These are phyloP conservation scores for Ephialtes manifestator DNA, from an alignment of 2,888 invertebrate genomes.

Conservation along the genomic window DNA sequence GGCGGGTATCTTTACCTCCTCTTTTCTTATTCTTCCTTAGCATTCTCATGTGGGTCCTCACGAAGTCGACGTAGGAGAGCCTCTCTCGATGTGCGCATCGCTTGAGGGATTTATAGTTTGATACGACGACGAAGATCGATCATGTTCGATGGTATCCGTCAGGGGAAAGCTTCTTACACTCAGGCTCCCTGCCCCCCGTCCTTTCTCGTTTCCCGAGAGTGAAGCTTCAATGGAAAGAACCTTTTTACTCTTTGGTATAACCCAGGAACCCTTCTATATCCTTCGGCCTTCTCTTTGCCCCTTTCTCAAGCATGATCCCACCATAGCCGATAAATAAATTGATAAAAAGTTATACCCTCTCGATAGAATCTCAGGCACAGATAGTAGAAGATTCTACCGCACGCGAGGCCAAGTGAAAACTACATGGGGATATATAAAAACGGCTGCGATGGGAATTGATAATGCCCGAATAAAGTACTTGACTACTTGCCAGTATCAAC, in stretches of 20 bases:
- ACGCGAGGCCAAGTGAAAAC: neutral
- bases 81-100: conserved; percentile 12
- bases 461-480: conserved; percentile 25
- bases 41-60: neutral
- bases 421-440: neutral
- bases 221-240: conserved; percentile 60
- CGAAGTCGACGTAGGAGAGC: neutral
- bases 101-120: conserved; percentile 66
- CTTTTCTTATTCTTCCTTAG: neutral
- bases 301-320: neutral
- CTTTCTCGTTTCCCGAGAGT: conserved; percentile 32
- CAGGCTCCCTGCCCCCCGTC: neutral
- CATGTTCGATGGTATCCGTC: conserved; percentile 65
- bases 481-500: conserved; percentile 36
- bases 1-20: neutral
- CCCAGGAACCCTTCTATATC: conserved; percentile 36
- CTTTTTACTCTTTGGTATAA: conserved; percentile 52
- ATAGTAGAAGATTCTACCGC: neutral
- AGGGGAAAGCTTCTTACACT: conserved; percentile 55
- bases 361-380: conserved; percentile 14
- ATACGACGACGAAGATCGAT: conserved; percentile 67
- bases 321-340: conserved; percentile 59
- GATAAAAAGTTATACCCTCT: conserved; percentile 46
- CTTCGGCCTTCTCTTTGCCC: conserved; percentile 20
- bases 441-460: conserved; percentile 37